phyloP scores from a whole-genome alignment of 2,888 invertebrate species.

The Malacosoma neustria region DNA sequence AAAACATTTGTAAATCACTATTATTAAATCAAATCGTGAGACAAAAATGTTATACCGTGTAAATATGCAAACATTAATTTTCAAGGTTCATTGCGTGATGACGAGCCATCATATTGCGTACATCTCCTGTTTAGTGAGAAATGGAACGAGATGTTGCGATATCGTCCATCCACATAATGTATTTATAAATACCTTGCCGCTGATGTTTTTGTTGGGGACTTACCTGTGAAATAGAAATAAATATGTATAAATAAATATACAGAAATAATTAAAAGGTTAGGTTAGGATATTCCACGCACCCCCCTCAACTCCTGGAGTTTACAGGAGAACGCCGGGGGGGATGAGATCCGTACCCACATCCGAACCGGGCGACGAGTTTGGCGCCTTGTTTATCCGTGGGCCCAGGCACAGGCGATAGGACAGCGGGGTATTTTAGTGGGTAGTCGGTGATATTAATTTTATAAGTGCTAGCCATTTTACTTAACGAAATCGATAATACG shows the following conservation, averaged over 20 bases:
- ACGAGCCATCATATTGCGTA: slow-evolving; percentile 1
- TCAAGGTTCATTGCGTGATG: slow-evolving; percentile 5
- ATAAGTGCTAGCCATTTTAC: no score
- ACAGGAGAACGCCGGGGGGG: no score
- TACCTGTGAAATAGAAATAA: slow-evolving; percentile 5
- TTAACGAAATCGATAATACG: no score
- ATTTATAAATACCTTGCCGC: neutral
- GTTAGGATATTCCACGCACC: no score
- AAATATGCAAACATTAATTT: slow-evolving; percentile 4
- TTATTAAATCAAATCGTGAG: slow-evolving; percentile 1
- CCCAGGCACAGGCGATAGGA: no score
- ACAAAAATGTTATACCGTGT: neutral
- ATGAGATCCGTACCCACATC: no score
- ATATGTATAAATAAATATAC: no score
- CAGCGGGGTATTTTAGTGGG: no score
- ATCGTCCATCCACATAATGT: neutral
- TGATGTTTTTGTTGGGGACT: neutral
- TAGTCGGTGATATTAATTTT: no score
- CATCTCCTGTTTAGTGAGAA: slow-evolving; percentile 2
- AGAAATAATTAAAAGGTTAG: neutral
- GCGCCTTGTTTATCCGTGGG: no score
- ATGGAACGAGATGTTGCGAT: neutral
- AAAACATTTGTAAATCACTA: neutral
- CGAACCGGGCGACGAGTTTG: no score
- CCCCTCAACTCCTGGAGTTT: no score